A percentile compares a stretch with the other conserved stretches of the same genome.
Evolutionary conservation across 2,113 vertebrate genomes (phyloP).

Genomic region (Telmatochromis brichardi): DNA sequence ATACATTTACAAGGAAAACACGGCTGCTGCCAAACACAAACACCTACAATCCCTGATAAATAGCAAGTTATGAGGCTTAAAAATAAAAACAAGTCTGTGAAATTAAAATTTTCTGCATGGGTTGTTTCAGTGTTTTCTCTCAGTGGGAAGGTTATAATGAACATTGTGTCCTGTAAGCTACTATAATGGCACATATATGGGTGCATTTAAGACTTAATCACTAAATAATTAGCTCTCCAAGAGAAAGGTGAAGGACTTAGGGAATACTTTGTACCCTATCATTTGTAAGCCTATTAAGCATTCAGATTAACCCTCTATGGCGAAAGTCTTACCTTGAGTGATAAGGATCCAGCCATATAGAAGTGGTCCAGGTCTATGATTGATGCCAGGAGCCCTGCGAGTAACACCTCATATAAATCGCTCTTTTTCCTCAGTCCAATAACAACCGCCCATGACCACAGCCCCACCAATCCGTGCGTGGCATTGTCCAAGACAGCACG

Average conservation of each 20-base stretch:
- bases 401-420: conserved; percentile 82
- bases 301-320: neutral
- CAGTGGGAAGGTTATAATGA: neutral
- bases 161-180: neutral
- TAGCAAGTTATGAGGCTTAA: neutral
- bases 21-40: neutral
- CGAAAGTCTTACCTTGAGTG: conserved; percentile 78
- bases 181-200: neutral
- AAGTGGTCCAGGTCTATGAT: conserved; percentile 93
- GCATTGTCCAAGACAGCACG: conserved; percentile 83
- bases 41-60: neutral
- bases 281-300: neutral
- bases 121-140: neutral
- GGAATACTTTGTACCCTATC: neutral
- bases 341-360: conserved; percentile 84
- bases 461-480: conserved; percentile 81
- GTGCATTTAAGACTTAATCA: neutral
- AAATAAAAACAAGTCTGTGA: neutral
- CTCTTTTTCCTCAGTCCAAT: conserved; percentile 87
- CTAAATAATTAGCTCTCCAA: neutral
- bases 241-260: neutral
- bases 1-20: neutral
- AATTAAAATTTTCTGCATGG: neutral
- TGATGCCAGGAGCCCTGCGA: conserved; percentile 89
- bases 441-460: conserved; percentile 95